Evolutionary conservation across 2,797 vertebrate genomes (phyloP).

Genomic region (Vespertilio murinus): DNA sequence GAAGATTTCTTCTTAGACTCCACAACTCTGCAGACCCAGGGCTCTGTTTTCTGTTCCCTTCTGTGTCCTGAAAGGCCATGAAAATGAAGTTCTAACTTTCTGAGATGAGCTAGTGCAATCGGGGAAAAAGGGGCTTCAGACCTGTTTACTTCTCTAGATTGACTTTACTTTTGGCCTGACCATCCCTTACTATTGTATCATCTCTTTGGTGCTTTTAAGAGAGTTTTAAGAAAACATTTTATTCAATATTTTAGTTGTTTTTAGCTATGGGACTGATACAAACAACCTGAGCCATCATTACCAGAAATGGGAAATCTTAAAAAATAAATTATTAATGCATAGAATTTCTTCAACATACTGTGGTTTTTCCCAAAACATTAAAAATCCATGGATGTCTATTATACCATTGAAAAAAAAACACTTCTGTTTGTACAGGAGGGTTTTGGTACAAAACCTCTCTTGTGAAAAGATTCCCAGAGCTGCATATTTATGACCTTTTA

Average conservation of each 20-base stretch:
- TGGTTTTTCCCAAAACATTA: constrained; percentile 12
- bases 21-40: neutral
- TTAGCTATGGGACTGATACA: neutral
- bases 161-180: neutral
- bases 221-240: constrained; percentile 34
- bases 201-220: constrained; percentile 28
- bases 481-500: neutral
- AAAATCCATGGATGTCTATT: constrained; percentile 27
- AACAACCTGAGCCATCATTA: neutral
- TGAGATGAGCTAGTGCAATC: neutral
- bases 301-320: constrained; percentile 21
- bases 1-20: neutral
- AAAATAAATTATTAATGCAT: neutral
- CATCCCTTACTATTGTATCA: constrained; percentile 47
- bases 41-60: neutral
- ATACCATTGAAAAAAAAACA: neutral
- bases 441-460: neutral
- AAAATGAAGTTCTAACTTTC: neutral
- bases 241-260: constrained; percentile 19
- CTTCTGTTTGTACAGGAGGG: neutral
- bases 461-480: neutral
- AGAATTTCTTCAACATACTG: constrained; percentile 9
- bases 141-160: neutral
- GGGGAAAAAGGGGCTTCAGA: neutral
- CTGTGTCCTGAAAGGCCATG: neutral